Evolutionary conservation across 2,888 invertebrate species (phyloP).

Genomic region (Cantharis lateralis): DNA sequence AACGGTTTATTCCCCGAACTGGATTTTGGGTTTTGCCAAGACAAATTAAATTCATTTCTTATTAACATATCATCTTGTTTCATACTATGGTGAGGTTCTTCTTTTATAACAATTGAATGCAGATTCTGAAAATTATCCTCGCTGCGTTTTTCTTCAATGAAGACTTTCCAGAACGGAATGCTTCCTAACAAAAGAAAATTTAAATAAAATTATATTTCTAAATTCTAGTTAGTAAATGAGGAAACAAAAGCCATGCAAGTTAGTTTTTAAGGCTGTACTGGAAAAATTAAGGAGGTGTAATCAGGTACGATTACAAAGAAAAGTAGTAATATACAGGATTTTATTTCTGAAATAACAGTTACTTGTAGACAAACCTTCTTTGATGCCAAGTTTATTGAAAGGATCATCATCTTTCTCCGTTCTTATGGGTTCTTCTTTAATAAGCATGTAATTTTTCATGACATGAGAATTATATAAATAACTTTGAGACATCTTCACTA

Average conservation of each 20-base stretch:
- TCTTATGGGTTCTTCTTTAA: not conserved
- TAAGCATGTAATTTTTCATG: not conserved
- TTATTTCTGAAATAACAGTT: not conserved
- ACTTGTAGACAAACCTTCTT: not conserved
- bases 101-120: not conserved
- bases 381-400: not conserved
- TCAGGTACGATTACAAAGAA: no score
- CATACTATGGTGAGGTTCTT: not conserved
- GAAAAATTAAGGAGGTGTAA: no score
- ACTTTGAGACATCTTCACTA: not conserved
- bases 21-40: not conserved
- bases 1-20: not conserved
- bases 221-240: no score
- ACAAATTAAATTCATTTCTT: not conserved
- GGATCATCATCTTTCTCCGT: not conserved
- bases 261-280: no score
- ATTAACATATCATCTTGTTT: not conserved
- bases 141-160: not conserved
- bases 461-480: not conserved
- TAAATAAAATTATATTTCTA: no score
- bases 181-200: not conserved
- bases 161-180: not conserved
- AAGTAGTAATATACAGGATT: no score
- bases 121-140: not conserved
- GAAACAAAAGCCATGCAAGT: no score